Base-by-base conservation (phyloP, 2,113 vertebrate genomes). In the Zosterops japonicus region DNA sequence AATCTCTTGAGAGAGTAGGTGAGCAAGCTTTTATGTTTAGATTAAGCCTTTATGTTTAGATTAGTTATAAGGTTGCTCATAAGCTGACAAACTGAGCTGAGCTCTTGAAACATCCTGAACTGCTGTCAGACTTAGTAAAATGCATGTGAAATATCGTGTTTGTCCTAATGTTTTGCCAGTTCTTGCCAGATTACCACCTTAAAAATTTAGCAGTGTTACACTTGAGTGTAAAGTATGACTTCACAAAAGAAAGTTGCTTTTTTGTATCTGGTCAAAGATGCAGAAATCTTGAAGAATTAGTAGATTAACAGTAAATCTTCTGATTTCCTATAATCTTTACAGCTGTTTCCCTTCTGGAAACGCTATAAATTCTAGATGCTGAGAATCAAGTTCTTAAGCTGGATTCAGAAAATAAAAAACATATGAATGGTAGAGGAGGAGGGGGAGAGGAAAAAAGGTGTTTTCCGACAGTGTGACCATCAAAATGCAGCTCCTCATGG, bases 401-500 rank as follows among this genome's bases (percentile, higher is more conserved):
- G 67, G 33, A 72, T 77, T 81, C 60, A 25, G 28, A 74, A 64
- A 22, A 23, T n/a, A 67, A 80, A 96, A 91, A 74, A 80, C 55
- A 9, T 39, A 6, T 22, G 42, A 69, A 61, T 14, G 13, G 22
- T 33, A 27, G 5, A 2, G 20, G 5, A 2, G 20, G 5, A 1
- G 4, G 3, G 16, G 7, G 14, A 3, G 2, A 28, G 18, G 18
- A 27, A 21, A 70, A 68, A 63, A 41, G 16, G 25, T 86, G n/a
- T 70, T 77, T 89, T 74, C 83, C 36, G 71, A 5, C 22, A 47
- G 33, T 39, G 81, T 75, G 47, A 59, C 16, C 71, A 53, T 44
- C 46, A 70, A 71, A 94, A 95, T 35, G 55, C 88, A 96, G 64
- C 71, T 86, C 47, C 87, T 94, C 24, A 1, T 14, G 47, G 71